Base-by-base conservation (phyloP, 2,113 vertebrate species). In the Psephotus haematonotus region DNA sequence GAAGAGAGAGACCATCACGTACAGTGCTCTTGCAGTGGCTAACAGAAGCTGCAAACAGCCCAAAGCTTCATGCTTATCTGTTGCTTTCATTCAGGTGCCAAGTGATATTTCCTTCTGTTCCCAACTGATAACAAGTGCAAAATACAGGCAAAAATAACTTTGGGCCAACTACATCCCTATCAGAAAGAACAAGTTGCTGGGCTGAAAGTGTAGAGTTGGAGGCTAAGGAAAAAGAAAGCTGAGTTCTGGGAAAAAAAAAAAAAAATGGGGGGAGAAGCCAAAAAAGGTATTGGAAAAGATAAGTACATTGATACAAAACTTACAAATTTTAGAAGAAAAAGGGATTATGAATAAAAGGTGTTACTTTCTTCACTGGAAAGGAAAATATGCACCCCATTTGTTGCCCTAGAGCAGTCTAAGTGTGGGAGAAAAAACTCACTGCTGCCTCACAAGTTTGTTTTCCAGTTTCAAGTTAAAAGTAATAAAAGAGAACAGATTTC, bases 71-170 rank as follows among this genome's bases (percentile, higher is more conserved):
- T 64, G 46, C 55, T 95, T 95, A 95, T 93, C 86, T 86, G 23
- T 55, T 88, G 33, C 55, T 86, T 81, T 96, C 52, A 69, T 78
- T 92, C 67, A 55, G 50, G 39, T 92, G 10, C 68, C 49, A 70
- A 91, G 7, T 91, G 69, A 92, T 84, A 20, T 89, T 86, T 91
- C 55, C 55, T 88, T 91, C 91, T 96, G 88, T 78, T 86, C 33
- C 16, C 23, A 89, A 39, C 33, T 60, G 92, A 93, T 94, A 96
- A 85, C 33, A 76, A 88, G 69, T 44, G 24, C 9, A 75, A 93
- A 95, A 76, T 74, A 50, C 49, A 49, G 28, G 20, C 37, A 86
- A 86, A 86, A 96, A 64, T 75, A 92, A 19, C 52, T 90, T 82
- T 52, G 4, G 0, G 2, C 25, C 41, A 65, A 69, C 17, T 72